Conservation (phyloP, 2,797 vertebrate species). For the Anguilla megastoma region DNA sequence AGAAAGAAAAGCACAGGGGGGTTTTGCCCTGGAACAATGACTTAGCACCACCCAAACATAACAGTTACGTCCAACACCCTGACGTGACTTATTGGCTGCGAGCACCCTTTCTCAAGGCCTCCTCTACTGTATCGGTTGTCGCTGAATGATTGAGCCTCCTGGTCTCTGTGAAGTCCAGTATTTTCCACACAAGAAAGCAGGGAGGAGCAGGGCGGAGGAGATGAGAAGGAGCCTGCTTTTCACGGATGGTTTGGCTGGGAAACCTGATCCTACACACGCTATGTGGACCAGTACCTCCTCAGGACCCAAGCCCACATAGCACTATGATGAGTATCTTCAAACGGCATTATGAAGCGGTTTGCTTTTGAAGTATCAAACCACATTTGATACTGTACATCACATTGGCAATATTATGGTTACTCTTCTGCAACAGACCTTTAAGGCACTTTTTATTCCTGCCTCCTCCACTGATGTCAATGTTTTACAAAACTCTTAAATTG, state of each 20-base stretch:
- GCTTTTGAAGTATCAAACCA: background rate
- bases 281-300: background rate
- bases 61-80: slow-evolving; percentile 16
- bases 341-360: background rate
- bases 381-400: background rate
- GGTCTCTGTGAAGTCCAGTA: background rate
- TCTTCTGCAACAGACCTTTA: background rate
- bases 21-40: slow-evolving; percentile 31
- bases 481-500: background rate
- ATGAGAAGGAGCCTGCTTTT: slow-evolving; percentile 7
- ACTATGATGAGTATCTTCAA: background rate
- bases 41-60: background rate
- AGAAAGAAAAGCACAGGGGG: slow-evolving; percentile 21
- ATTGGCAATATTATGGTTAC: too few species aligned
- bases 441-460: background rate
- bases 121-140: background rate
- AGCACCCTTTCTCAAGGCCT: background rate
- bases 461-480: background rate
- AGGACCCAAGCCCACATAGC: background rate
- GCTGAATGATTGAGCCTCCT: background rate
- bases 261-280: background rate
- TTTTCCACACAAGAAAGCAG: slow-evolving; percentile 1
- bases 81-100: slow-evolving; percentile 17
- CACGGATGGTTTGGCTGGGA: background rate
- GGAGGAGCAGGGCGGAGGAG: slow-evolving; percentile 12